A percentile compares a stretch with the other conserved stretches of the same genome.
These are phyloP conservation scores for Antidorcas marsupialis DNA, from an alignment of 2,113 vertebrate species.

Conservation along the genomic window DNA sequence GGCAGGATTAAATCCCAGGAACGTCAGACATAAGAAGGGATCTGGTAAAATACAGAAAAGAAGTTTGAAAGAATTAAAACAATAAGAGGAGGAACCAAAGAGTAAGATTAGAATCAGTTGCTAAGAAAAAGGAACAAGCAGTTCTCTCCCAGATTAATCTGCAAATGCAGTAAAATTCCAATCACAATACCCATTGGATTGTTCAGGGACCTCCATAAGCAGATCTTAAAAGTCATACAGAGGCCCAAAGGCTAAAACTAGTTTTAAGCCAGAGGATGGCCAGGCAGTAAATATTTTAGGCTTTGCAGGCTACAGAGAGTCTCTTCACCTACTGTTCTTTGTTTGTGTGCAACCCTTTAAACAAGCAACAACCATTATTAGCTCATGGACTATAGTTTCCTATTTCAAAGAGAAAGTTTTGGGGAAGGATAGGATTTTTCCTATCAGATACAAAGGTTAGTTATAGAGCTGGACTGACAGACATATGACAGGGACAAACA, in stretches of 20 bases:
- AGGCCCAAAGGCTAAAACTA: background rate
- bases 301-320: background rate
- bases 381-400: background rate
- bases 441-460: background rate
- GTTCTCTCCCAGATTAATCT: background rate
- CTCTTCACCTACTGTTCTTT: background rate
- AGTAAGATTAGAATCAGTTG: background rate
- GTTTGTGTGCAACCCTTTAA: background rate
- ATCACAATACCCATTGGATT: background rate
- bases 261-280: background rate
- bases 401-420: background rate
- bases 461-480: background rate
- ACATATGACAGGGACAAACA: background rate
- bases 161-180: background rate
- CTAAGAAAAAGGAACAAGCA: background rate
- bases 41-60: background rate
- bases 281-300: background rate
- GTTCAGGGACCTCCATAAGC: background rate
- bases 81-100: background rate
- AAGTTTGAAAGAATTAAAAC: background rate
- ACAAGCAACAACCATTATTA: background rate
- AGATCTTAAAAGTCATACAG: background rate
- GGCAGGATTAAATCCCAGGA: background rate
- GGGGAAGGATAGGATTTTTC: background rate
- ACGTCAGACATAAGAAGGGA: background rate